Conservation (phyloP, 2,113 vertebrate genomes). For the Notothenia coriiceps region DNA sequence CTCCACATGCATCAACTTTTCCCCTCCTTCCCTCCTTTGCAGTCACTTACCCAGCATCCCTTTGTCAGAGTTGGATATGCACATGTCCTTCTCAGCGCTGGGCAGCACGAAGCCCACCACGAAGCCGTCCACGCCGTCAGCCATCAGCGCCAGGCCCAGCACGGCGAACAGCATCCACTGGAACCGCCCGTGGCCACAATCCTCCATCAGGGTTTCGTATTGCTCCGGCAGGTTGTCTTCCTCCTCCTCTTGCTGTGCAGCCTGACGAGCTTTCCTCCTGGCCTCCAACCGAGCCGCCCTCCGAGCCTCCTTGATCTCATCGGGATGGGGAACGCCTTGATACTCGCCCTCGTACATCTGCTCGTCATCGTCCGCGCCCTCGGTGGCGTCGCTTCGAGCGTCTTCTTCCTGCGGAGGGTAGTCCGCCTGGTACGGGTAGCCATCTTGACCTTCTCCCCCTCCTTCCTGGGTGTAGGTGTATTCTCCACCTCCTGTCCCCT, state of each 20-base stretch:
- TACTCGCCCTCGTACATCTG: slow-evolving; percentile 99
- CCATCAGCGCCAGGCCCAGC: slow-evolving; percentile 96
- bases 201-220: slow-evolving; percentile 96
- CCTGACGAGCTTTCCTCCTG: slow-evolving; percentile 90
- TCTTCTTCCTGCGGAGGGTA: slow-evolving; percentile 88
- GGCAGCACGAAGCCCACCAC: slow-evolving; percentile 97
- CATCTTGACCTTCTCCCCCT: slow-evolving; percentile 61
- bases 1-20: neutral
- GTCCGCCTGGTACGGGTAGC: slow-evolving; percentile 86
- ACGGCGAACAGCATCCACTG: slow-evolving; percentile 96
- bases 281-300: slow-evolving; percentile 89
- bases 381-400: slow-evolving; percentile 93
- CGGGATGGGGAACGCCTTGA: slow-evolving; percentile 96
- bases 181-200: slow-evolving; percentile 97
- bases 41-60: slow-evolving; percentile 94
- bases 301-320: slow-evolving; percentile 90
- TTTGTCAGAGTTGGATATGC: slow-evolving; percentile 95
- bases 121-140: slow-evolving; percentile 96
- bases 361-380: slow-evolving; percentile 95
- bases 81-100: slow-evolving; percentile 99
- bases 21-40: neutral
- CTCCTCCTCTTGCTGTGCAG: slow-evolving; percentile 83
- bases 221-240: slow-evolving; percentile 93
- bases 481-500: slow-evolving; percentile 83
- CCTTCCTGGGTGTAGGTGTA: slow-evolving; percentile 85